Percentiles rank a stretch among this genome's conserved stretches.
phyloP scores from a whole-genome alignment of 1,140 invertebrate genomes.

The Papilio polytes region DNA sequence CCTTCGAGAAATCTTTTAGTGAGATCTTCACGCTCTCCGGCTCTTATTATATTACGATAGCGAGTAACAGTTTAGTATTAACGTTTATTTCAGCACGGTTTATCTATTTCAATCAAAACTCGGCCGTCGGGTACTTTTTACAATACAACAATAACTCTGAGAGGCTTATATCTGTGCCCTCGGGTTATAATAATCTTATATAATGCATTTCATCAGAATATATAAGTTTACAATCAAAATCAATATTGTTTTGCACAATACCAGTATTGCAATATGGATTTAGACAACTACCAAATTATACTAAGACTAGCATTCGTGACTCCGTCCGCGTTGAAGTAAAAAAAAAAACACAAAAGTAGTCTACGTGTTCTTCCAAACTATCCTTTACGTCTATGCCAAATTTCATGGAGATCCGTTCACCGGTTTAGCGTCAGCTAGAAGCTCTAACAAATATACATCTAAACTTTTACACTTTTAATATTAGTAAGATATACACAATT shows the following conservation, averaged over 20 bases:
- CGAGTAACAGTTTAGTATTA: slow-evolving; percentile 76
- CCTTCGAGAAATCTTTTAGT: slow-evolving; percentile 77
- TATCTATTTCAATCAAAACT: slow-evolving; percentile 51
- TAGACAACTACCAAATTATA: background rate
- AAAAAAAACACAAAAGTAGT: no score
- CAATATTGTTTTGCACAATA: slow-evolving; percentile 22
- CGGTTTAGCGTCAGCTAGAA: no score
- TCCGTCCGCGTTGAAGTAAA: no score
- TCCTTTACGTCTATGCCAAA: no score
- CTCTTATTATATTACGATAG: slow-evolving; percentile 81
- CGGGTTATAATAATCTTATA: slow-evolving; percentile 23
- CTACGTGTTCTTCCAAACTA: no score
- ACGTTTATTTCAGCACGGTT: slow-evolving; percentile 64
- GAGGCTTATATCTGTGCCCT: slow-evolving; percentile 18
- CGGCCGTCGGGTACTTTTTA: slow-evolving; percentile 9
- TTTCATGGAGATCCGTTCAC: no score
- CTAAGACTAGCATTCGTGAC: no score
- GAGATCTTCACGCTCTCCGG: slow-evolving; percentile 78
- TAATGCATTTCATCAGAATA: slow-evolving; percentile 20
- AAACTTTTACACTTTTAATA: no score
- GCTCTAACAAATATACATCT: no score
- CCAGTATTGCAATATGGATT: background rate
- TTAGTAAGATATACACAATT: background rate
- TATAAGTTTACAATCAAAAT: slow-evolving; percentile 17
- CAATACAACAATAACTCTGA: slow-evolving; percentile 22